Evolutionary conservation across 2,113 vertebrate species (phyloP).

Genomic region (Tachysurus fulvidraco): DNA sequence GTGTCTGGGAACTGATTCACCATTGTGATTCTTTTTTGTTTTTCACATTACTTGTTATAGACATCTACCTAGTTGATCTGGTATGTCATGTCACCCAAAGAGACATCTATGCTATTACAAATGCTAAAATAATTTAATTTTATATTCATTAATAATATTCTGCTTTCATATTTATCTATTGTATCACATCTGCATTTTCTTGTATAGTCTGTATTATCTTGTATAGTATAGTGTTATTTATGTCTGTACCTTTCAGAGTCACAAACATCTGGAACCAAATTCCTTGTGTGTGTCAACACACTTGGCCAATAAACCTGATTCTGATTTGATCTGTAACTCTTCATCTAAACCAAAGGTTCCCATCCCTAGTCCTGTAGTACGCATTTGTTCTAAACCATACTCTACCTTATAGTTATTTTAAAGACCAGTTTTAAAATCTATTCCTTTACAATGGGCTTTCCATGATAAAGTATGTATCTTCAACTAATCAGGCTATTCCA

Average conservation of each 20-base stretch:
- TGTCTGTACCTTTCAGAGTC: too few relatives aligned
- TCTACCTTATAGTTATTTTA: neutral
- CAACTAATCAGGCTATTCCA: neutral
- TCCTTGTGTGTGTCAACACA: too few relatives aligned
- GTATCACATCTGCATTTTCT: too few relatives aligned
- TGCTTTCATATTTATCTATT: too few relatives aligned
- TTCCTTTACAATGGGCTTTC: neutral
- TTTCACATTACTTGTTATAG: neutral
- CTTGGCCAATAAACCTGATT: too few relatives aligned
- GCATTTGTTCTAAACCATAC: neutral
- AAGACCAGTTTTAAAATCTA: neutral
- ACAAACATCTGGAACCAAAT: too few relatives aligned
- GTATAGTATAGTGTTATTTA: too few relatives aligned
- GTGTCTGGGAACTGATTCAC: neutral
- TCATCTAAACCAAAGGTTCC: neutral
- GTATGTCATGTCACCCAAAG: neutral
- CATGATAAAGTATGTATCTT: neutral
- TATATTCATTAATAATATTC: too few relatives aligned
- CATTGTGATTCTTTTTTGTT: neutral
- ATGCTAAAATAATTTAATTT: too few relatives aligned
- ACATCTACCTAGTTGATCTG: neutral
- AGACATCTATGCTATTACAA: too few relatives aligned
- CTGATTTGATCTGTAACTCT: neutral
- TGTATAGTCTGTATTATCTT: too few relatives aligned
- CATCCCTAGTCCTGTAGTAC: neutral